Conservation (phyloP, 2,113 vertebrate species). For the Baryphthengus martii region DNA sequence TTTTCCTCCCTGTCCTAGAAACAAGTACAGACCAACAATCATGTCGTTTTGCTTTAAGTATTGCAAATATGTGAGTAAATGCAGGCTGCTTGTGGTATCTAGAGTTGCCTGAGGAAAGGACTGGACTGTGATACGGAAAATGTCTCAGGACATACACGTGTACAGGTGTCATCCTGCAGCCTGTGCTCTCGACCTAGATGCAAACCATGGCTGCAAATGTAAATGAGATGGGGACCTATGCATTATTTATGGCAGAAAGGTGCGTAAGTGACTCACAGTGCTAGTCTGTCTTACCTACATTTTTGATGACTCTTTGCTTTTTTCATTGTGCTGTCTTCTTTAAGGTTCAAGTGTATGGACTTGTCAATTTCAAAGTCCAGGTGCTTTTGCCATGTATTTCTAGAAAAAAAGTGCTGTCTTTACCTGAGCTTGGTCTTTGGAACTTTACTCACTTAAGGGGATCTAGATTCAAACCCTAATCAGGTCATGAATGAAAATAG, state of each 20-base stretch:
- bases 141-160: not conserved
- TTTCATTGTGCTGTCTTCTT: not conserved
- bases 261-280: not conserved
- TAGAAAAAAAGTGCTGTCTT: not conserved
- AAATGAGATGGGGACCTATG: not conserved
- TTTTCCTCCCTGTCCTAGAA: not conserved
- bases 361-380: not conserved
- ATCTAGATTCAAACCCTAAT: constrained; percentile 31
- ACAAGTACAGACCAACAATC: rapidly evolving
- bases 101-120: not conserved
- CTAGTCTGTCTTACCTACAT: not conserved
- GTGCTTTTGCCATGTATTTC: not conserved
- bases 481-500: constrained; percentile 38
- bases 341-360: not conserved
- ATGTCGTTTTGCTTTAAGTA: not conserved
- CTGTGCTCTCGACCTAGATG: not conserved
- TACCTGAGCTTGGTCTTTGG: not conserved
- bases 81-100: not conserved
- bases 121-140: not conserved
- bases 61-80: not conserved
- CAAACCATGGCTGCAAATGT: not conserved
- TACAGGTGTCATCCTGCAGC: not conserved
- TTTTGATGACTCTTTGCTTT: not conserved
- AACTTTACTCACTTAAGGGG: not conserved
- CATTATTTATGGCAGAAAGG: constrained; percentile 9